These are phyloP conservation scores for Grammomys dolichurus DNA, from an alignment of 2,113 vertebrate species.

Conservation along the genomic window DNA sequence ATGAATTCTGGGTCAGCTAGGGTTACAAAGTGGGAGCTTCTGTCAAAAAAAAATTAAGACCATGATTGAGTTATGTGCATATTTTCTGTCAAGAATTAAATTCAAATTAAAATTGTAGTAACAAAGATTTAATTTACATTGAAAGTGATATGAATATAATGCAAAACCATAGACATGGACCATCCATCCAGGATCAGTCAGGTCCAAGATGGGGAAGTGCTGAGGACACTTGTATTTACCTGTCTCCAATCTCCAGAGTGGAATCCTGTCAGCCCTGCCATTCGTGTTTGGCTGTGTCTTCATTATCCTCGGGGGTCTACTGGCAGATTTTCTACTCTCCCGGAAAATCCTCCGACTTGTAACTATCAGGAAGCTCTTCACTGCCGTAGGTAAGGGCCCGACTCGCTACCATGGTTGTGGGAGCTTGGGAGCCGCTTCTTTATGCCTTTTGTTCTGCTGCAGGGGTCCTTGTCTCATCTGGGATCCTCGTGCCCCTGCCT, in stretches of 20 bases:
- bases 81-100: background rate
- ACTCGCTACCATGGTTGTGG: background rate
- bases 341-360: conserved; percentile 85
- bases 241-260: conserved; percentile 63
- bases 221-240: background rate
- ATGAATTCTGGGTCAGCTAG: background rate
- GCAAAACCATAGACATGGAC: background rate
- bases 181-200: accelerated
- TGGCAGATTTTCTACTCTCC: conserved; percentile 89
- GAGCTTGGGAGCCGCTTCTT: background rate
- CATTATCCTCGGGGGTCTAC: conserved; percentile 82
- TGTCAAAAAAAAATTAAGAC: background rate
- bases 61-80: background rate
- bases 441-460: background rate
- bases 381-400: conserved; percentile 83
- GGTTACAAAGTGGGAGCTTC: background rate
- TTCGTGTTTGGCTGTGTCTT: conserved; percentile 83
- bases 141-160: background rate
- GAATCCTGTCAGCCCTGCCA: conserved; percentile 60
- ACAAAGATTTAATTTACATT: background rate
- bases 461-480: conserved; percentile 48
- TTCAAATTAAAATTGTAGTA: background rate
- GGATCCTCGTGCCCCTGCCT: background rate
- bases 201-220: too few relatives aligned
- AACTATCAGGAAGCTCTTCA: conserved; percentile 90